Evolutionary conservation across 2,888 invertebrate species (phyloP), one percentile per base, ranked within the genome.

Genomic region (Acleris laterana): DNA sequence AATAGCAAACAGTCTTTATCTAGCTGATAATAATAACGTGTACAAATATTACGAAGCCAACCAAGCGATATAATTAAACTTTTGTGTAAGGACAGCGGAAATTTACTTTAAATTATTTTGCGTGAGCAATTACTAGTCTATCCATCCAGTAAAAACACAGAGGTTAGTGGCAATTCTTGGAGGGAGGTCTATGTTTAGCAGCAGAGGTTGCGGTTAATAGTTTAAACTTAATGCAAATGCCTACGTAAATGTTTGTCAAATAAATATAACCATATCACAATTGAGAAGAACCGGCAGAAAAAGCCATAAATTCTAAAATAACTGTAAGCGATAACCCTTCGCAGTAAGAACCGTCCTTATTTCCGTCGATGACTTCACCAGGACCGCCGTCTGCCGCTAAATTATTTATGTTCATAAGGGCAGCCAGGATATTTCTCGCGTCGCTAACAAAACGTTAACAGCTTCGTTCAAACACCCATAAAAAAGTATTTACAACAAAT

Each of bases 341-440:
- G 22, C 20, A 55, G 42, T 49, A 50, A 19, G 32, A 50, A 57
- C 25, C 19, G 67, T 62, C 68, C 72, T 74, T 84, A 86, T 87
- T 85, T 80, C 71, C 69, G 82, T 77, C 85, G 87, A 84, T 91
- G 91, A 91, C 86, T 86, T 90, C 91, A 91, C 79, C 76, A 71
- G 69, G 58, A 72, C 71, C 72, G 76, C 72, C 78, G 74, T 72
- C 72, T 69, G 70, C 74, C 70, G 76, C 77, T 74, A 77, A 76
- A 77, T 77, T 83, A 83, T 87, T 85, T 82, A 81, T 69, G 77
- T 75, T 72, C 71, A 69, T 77, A 78, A 80, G 73, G 76, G 76
- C 74, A 69, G 73, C 73, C 76, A 79, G 79, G 78, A 83, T 79
- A 74, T 72, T 68, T 66, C 58, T 55, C 52, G 46, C 55, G 55